Conservation (phyloP, 1,140 invertebrate species). For the Zophobas morio region DNA sequence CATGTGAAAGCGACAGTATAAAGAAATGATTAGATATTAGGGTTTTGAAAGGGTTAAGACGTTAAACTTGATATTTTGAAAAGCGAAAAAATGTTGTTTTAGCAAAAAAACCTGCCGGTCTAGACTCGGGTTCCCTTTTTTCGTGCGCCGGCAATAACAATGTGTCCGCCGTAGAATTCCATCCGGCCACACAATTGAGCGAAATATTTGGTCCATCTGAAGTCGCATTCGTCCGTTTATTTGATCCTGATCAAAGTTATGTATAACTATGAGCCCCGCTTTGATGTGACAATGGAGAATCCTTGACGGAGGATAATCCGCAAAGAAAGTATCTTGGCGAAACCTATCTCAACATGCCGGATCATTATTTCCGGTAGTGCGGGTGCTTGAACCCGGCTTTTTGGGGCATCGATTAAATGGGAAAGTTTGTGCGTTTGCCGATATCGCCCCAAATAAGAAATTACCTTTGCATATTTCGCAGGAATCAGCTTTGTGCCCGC, state of each 20-base stretch:
- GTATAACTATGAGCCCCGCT: conserved; percentile 32
- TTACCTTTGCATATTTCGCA: conserved; percentile 22
- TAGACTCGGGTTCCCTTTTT: too few relatives aligned
- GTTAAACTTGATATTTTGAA: too few relatives aligned
- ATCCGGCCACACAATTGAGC: conserved; percentile 12
- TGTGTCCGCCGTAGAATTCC: too few relatives aligned
- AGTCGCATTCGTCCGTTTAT: conserved; percentile 12
- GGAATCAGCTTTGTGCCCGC: background rate
- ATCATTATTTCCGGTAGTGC: conserved; percentile 49
- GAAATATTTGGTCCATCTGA: conserved; percentile 10
- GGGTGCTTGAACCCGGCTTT: conserved; percentile 42
- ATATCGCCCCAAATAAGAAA: background rate
- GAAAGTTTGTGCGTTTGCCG: conserved; percentile 9
- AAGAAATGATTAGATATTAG: too few relatives aligned
- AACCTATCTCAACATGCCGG: conserved; percentile 48
- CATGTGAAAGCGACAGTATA: too few relatives aligned
- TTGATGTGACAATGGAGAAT: conserved; percentile 49
- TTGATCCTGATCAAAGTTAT: conserved; percentile 43
- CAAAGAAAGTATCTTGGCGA: conserved; percentile 49
- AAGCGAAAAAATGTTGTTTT: too few relatives aligned
- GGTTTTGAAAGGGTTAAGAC: too few relatives aligned
- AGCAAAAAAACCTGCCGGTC: too few relatives aligned
- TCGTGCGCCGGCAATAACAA: too few relatives aligned
- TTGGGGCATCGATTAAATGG: conserved; percentile 48
- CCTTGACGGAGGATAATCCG: conserved; percentile 50